Evolutionary conservation across 1,140 invertebrate species (phyloP).

Genomic region (Bombus terrestris): DNA sequence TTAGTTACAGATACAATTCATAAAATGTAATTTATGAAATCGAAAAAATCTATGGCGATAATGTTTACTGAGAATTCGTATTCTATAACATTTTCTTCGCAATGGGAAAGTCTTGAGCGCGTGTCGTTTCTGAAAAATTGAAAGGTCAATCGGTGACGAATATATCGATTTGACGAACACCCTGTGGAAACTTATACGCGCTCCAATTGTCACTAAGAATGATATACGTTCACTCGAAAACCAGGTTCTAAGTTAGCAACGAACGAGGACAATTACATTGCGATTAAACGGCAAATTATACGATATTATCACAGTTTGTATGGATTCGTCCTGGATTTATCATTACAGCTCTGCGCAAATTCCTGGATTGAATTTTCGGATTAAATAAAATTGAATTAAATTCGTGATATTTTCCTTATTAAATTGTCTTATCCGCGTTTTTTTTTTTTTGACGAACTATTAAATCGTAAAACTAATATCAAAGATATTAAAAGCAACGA

Average conservation of each 20-base stretch:
- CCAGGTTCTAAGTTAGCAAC: not conserved
- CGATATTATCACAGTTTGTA: not conserved
- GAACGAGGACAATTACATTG: not conserved
- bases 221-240: not conserved
- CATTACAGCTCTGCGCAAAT: not conserved
- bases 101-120: too few relatives aligned
- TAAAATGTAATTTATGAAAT: too few relatives aligned
- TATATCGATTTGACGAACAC: not conserved
- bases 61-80: not conserved
- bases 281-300: not conserved
- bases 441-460: too few relatives aligned
- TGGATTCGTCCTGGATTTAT: not conserved
- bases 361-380: not conserved
- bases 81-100: constrained; percentile 1
- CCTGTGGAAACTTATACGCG: not conserved
- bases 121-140: too few relatives aligned
- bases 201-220: not conserved
- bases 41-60: too few relatives aligned
- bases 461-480: too few relatives aligned
- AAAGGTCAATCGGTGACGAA: not conserved
- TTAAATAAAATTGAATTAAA: not conserved
- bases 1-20: too few relatives aligned
- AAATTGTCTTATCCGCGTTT: too few relatives aligned
- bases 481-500: too few relatives aligned
- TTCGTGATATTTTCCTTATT: too few relatives aligned